A percentile compares a stretch with the other conserved stretches of the same genome.
These are phyloP conservation scores for Riparia riparia DNA, from an alignment of 2,113 vertebrate species.

Conservation along the genomic window DNA sequence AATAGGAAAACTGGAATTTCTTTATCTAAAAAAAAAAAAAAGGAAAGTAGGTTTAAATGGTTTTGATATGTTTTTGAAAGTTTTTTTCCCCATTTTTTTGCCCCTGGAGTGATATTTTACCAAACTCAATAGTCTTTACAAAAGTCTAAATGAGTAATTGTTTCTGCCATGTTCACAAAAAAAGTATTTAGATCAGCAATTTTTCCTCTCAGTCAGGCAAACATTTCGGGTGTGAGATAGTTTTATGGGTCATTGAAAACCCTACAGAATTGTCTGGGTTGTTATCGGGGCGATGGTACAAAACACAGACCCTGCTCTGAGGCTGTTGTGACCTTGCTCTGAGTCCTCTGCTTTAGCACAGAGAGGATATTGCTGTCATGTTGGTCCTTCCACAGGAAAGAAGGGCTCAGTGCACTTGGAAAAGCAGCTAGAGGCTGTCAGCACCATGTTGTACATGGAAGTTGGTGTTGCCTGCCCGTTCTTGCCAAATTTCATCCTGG, in stretches of 20 bases:
- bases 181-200: conserved; percentile 25
- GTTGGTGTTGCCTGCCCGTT: not conserved
- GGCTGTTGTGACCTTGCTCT: not conserved
- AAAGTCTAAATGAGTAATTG: conserved; percentile 22
- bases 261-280: not conserved
- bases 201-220: conserved; percentile 11
- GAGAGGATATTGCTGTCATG: not conserved
- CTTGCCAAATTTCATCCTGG: not conserved
- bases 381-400: not conserved
- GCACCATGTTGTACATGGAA: accelerated
- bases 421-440: not conserved
- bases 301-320: not conserved
- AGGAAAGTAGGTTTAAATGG: not conserved
- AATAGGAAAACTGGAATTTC: not conserved
- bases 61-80: not conserved
- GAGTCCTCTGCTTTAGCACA: not conserved
- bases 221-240: not conserved
- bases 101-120: not conserved
- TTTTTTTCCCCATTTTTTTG: not conserved
- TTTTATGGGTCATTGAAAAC: conserved; percentile 16
- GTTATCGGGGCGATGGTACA: not conserved
- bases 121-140: not conserved
- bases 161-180: conserved; percentile 8
- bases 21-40: not conserved
- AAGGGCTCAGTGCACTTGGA: not conserved